These are phyloP conservation scores for Bufo bufo DNA, from an alignment of 2,113 vertebrate species.

Conservation along the genomic window DNA sequence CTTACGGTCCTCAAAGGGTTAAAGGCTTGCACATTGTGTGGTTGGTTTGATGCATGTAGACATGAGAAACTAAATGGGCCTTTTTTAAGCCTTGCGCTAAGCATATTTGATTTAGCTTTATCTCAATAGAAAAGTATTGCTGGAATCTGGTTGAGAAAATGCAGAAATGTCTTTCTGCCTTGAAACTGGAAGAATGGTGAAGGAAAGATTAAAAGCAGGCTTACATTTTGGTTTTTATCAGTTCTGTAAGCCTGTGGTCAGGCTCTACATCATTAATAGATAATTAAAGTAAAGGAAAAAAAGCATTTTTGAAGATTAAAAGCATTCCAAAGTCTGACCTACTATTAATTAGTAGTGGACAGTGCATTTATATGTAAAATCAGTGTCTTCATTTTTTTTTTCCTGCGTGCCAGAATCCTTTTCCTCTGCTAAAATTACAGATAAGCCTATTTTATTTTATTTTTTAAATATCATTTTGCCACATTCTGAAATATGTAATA, in stretches of 20 bases:
- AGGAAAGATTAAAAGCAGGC: neutral
- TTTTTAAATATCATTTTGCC: neutral
- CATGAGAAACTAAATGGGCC: no score
- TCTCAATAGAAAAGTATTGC: neutral
- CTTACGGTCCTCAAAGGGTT: no score
- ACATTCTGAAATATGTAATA: constrained; percentile 21
- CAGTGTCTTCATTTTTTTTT: neutral
- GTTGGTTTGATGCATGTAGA: no score
- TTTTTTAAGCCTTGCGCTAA: neutral
- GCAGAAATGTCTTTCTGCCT: neutral
- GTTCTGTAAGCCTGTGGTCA: neutral
- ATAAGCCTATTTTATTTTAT: neutral
- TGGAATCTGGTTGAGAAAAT: neutral
- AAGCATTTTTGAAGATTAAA: neutral
- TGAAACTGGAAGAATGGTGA: neutral
- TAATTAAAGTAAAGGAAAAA: neutral
- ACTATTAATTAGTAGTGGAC: neutral
- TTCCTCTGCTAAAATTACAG: neutral
- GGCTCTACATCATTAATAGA: neutral
- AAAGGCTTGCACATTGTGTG: no score
- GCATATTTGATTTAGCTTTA: neutral
- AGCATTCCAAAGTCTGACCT: neutral
- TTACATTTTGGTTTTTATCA: neutral
- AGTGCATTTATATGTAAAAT: neutral
- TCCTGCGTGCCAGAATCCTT: neutral